Conservation (phyloP, 2,113 vertebrate species). For the Calonectris borealis region DNA sequence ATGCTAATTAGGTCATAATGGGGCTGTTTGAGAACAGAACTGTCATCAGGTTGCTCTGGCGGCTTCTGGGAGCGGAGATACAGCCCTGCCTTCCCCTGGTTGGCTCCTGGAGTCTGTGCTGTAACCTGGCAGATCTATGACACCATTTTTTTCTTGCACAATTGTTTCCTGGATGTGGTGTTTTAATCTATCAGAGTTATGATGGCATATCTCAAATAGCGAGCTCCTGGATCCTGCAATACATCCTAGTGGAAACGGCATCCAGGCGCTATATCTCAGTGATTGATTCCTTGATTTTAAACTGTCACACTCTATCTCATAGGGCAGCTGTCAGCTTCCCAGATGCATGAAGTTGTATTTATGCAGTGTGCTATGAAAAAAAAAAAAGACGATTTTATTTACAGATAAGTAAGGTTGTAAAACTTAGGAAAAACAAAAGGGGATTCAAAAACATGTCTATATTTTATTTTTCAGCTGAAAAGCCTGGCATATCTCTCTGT, state of each 20-base stretch:
- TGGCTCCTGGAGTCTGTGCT: slow-evolving; percentile 67
- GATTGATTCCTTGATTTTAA: slow-evolving; percentile 79
- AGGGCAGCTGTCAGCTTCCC: slow-evolving; percentile 77
- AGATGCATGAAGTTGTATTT: slow-evolving; percentile 76
- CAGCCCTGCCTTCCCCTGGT: slow-evolving; percentile 50
- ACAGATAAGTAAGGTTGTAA: slow-evolving; percentile 73
- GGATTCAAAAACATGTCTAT: slow-evolving; percentile 43
- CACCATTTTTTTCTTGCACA: slow-evolving; percentile 51
- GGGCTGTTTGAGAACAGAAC: slow-evolving; percentile 80
- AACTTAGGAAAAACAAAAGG: slow-evolving; percentile 65
- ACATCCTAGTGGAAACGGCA: slow-evolving; percentile 54
- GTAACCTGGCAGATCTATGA: slow-evolving; percentile 75
- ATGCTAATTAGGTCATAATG: slow-evolving; percentile 84
- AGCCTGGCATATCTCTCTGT: slow-evolving; percentile 44
- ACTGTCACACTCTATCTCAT: slow-evolving; percentile 73
- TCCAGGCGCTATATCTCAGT: slow-evolving; percentile 65
- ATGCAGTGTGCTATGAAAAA: slow-evolving; percentile 66
- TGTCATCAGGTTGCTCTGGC: slow-evolving; percentile 76
- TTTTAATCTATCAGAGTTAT: slow-evolving; percentile 79
- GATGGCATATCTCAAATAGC: slow-evolving; percentile 78
- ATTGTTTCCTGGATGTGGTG: slow-evolving; percentile 76
- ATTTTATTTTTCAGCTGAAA: slow-evolving; percentile 62
- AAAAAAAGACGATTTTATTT: slow-evolving; percentile 64
- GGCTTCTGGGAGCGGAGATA: slow-evolving; percentile 73
- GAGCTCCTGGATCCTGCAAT: slow-evolving; percentile 72